Evolutionary conservation across 2,888 invertebrate species (phyloP), one percentile per base, ranked within the genome.

Genomic region (Polydrusus pterygomalis): DNA sequence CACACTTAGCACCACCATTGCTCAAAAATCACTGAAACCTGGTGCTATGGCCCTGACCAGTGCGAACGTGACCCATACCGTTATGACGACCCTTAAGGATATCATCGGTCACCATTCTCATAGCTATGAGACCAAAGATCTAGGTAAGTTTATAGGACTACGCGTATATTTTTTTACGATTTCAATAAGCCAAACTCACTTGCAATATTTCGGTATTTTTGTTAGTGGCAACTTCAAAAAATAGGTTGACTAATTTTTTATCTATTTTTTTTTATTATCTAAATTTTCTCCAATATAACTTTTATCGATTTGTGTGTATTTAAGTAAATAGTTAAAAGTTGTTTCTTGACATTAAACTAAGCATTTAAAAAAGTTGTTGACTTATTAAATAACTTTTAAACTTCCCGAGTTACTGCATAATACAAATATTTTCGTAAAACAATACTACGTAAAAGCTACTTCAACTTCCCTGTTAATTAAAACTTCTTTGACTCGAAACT

Each of bases 31-130:
- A 51, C 45, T 73, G 9, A 64, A 74, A 2, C 80, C 71, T 60
- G 78, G 81, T 11, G 78, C 82, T 20, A 76, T 82, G 74, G 81
- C 81, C 0, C 81, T 84, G 67, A 82, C 83, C 11, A 81, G 83
- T 58, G 82, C 83, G 5, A 84, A 84, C 34, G 85, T 87, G 56
- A 85, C 87, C 10, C 84, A 86, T 77, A 85, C 84, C 8, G 85
- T 87, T 15, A 86, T 87, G 70, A 87, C 86, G 70, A 86, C 86
- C 13, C 77, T 87, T 25, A 85, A 86, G 76, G 85, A 87, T 74
- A 82, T 87, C 74, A 84, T 87, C 51, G 87, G 87, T n/a, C 87
- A 87, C 70, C 86, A 87, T 34, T 84, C 85, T 71, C 84, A 85
- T 30, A 84, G 84, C 10, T 80, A 82, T 9, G 80, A 83, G 34